These are phyloP conservation scores for Pseudotriccus pelzelni DNA, from an alignment of 2,797 vertebrate genomes.

Conservation along the genomic window DNA sequence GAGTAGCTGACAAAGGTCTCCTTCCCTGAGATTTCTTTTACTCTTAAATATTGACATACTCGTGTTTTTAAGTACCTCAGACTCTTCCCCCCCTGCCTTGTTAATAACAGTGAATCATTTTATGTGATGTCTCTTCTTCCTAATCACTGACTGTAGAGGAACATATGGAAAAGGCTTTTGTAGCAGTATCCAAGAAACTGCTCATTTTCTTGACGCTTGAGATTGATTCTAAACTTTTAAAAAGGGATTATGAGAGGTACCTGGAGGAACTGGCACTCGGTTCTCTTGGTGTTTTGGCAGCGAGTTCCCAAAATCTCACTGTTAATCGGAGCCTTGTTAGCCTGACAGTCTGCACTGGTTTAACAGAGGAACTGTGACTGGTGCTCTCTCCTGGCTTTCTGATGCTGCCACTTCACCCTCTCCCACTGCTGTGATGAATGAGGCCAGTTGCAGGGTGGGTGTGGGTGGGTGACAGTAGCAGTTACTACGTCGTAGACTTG, in stretches of 20 bases:
- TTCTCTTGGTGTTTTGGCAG: background rate
- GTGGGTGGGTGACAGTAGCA: background rate
- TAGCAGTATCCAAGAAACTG: background rate
- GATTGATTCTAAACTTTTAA: background rate
- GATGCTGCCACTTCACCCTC: background rate
- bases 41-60: background rate
- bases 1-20: background rate
- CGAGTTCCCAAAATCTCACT: background rate
- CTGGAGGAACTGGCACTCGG: background rate
- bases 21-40: background rate
- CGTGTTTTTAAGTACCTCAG: background rate
- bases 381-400: background rate
- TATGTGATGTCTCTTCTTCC: background rate
- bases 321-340: background rate
- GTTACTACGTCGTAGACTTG: background rate
- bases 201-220: background rate
- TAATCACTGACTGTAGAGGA: background rate
- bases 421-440: background rate
- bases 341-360: background rate
- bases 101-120: background rate
- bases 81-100: accelerated
- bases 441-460: background rate
- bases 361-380: background rate
- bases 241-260: background rate
- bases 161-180: background rate